Evolutionary conservation across 1,140 invertebrate genomes (phyloP).

Genomic region (Gonioctena quinquepunctata): DNA sequence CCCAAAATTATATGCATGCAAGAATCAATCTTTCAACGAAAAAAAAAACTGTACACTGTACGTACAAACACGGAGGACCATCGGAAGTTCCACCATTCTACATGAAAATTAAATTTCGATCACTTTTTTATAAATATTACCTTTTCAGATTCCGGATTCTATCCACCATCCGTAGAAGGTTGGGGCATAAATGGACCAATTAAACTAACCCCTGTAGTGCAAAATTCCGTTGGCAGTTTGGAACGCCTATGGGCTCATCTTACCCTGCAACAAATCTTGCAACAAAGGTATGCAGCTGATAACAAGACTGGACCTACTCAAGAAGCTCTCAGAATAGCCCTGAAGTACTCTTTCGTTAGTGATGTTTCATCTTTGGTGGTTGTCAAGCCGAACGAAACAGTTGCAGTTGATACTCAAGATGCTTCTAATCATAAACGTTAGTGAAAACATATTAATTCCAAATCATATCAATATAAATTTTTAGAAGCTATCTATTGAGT

Average conservation of each 20-base stretch:
- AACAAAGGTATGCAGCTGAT: slow-evolving; percentile 55
- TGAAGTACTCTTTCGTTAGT: slow-evolving; percentile 71
- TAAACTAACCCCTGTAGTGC: slow-evolving; percentile 23
- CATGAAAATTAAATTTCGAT: too few species aligned
- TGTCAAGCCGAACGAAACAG: slow-evolving; percentile 64
- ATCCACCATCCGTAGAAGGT: slow-evolving; percentile 16
- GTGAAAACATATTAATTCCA: too few species aligned
- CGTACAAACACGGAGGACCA: too few species aligned
- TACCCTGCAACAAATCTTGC: slow-evolving; percentile 68
- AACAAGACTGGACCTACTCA: slow-evolving; percentile 44
- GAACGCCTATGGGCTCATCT: slow-evolving; percentile 73
- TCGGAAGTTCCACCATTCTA: too few species aligned
- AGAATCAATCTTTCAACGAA: too few species aligned
- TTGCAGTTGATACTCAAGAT: slow-evolving; percentile 35
- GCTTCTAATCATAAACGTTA: too few species aligned
- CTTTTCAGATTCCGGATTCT: slow-evolving; percentile 7
- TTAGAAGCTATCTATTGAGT: too few species aligned
- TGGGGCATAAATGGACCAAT: slow-evolving; percentile 37
- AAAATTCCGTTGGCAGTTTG: slow-evolving; percentile 49
- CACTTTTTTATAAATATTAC: too few species aligned
- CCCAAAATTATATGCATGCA: too few species aligned
- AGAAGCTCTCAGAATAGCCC: slow-evolving; percentile 58
- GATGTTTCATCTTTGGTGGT: slow-evolving; percentile 73
- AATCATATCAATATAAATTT: too few species aligned
- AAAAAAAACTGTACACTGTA: too few species aligned